phyloP scores from a whole-genome alignment of 2,888 invertebrate species.

The Serrognathus titanus region DNA sequence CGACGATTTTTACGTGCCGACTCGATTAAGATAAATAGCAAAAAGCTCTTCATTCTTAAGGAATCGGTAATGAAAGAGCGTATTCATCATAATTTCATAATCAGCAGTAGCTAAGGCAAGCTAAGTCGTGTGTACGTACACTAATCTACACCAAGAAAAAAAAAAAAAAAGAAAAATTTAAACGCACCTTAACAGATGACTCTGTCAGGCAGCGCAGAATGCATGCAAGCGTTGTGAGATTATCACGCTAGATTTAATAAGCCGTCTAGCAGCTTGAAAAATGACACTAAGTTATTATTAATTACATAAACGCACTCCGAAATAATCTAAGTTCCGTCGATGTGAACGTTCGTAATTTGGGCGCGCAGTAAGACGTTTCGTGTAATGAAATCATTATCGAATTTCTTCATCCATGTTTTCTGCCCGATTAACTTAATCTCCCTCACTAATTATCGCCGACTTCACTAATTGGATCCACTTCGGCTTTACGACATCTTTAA shows the following conservation, averaged over 20 bases:
- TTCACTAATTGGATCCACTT: constrained; percentile 1
- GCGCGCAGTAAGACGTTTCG: neutral
- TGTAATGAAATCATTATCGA: constrained; percentile 28
- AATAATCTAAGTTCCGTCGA: neutral
- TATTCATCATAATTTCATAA: constrained; percentile 28
- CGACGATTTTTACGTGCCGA: too few species aligned
- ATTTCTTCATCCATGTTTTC: constrained; percentile 24
- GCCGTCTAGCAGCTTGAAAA: constrained; percentile 41
- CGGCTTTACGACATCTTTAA: neutral
- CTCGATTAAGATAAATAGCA: too few species aligned
- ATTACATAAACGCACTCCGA: constrained; percentile 25
- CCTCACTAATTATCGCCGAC: constrained; percentile 12
- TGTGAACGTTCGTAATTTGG: neutral
- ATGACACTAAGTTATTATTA: constrained; percentile 41
- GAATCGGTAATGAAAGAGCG: constrained; percentile 8
- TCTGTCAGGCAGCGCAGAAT: constrained; percentile 37
- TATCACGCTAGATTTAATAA: constrained; percentile 44
- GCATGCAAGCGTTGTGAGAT: constrained; percentile 41
- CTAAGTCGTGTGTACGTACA: constrained; percentile 4
- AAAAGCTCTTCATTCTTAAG: neutral
- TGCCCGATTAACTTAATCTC: constrained; percentile 26
- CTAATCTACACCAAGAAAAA: constrained; percentile 13
- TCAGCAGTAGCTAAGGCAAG: constrained; percentile 17
- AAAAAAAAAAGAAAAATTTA: constrained; percentile 14
- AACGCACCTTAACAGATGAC: constrained; percentile 38